Evolutionary conservation across 1,140 invertebrate species (phyloP), one percentile per base, ranked within the genome.

Genomic region (Ridgeia piscesae): DNA sequence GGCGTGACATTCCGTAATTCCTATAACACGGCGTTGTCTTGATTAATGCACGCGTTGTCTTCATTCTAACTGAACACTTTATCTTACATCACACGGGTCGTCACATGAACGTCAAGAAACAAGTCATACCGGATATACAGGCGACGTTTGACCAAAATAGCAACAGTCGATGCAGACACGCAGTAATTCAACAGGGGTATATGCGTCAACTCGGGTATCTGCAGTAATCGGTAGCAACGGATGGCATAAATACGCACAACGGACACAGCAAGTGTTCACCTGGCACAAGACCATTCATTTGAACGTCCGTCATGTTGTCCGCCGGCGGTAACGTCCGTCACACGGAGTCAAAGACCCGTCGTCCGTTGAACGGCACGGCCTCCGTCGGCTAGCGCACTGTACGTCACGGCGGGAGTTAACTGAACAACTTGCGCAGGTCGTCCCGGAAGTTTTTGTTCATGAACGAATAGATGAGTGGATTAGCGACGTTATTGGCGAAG

Each of bases 391-490:
- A 34, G 89, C n/a, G 11, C 34, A 34, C 9, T 90, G 89, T 90
- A 27, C 4, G n/a, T 17, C 4, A 6, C 88, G 88, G 11, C 4
- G 89, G 31, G 89, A 91, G 34, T 42, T 48, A 42, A 91, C 93
- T 92, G 92, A 93, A 92, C 14, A 93, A 48, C 50, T 88, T 42
- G 50, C 89, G 77, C 34, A 96, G 93, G 91, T 96, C 94, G 42
- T 94, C 94, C 90, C 95, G 94, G 91, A 96, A 96, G 89, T 94
- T 95, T 90, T 94, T 94, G 93, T 96, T 96, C 93, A 96, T 95
- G 92, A 96, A 95, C 17, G 95, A 95, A 92, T 95, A 96, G 88
- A 96, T 95, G 21, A 95, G 93, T 6, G 95, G 95, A 93, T 96
- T 96, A 33, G 95, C 95, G 17, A 95, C 94, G 92, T 95, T 95